Evolutionary conservation across 1,140 invertebrate genomes (phyloP).

Genomic region (Muscidifurax raptorellus): DNA sequence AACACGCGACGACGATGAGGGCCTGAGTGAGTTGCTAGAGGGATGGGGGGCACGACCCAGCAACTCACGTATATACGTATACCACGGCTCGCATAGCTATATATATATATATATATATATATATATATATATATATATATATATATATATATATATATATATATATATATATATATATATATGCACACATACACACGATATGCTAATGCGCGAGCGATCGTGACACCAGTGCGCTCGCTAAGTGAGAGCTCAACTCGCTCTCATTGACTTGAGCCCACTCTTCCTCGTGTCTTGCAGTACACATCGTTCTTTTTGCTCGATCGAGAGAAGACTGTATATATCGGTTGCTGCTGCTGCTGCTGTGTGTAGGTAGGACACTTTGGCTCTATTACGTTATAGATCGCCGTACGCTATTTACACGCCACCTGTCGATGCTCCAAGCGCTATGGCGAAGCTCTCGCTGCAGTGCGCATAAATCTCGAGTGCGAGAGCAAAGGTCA

Average conservation of each 20-base stretch:
- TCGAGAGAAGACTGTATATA: not conserved
- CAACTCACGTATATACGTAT: slow-evolving; percentile 7
- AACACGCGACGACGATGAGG: slow-evolving; percentile 59
- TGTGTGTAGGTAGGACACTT: not conserved
- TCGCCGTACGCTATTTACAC: not conserved
- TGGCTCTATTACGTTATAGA: slow-evolving; percentile 20
- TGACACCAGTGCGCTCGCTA: slow-evolving; percentile 57
- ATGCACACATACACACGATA: slow-evolving; percentile 52
- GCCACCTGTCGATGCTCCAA: not conserved
- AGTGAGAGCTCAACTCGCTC: slow-evolving; percentile 55
- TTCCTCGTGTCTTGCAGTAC: not conserved
- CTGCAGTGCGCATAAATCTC: slow-evolving; percentile 5
- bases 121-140: slow-evolving; percentile 1
- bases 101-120: slow-evolving; percentile 10
- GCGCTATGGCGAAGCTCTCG: too few relatives aligned
- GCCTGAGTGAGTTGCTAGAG: slow-evolving; percentile 47
- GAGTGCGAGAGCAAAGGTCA: not conserved
- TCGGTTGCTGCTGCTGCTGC: not conserved
- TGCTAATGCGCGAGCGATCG: slow-evolving; percentile 58
- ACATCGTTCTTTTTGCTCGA: not conserved
- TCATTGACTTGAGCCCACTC: slow-evolving; percentile 15
- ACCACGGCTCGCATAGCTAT: slow-evolving; percentile 28
- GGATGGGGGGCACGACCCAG: slow-evolving; percentile 58
- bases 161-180: slow-evolving; percentile 11
- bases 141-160: slow-evolving; percentile 11